Evolutionary conservation across 2,113 vertebrate genomes (phyloP).

Genomic region (Nematolebias whitei): DNA sequence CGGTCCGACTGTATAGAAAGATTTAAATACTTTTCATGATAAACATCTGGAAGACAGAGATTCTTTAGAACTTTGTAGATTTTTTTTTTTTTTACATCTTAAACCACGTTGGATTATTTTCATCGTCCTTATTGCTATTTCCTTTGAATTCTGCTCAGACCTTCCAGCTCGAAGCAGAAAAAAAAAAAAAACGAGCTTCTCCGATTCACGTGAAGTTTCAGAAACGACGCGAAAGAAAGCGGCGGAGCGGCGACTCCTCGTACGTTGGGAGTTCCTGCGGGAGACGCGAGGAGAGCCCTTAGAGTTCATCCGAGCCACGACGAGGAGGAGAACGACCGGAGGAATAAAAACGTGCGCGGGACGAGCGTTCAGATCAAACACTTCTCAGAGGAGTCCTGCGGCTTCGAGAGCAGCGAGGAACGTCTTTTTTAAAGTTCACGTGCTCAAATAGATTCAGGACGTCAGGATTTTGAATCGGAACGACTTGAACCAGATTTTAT

Average conservation of each 20-base stretch:
- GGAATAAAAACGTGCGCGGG: too few species aligned
- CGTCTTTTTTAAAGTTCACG: too few species aligned
- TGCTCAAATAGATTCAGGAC: too few species aligned
- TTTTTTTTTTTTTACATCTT: slow-evolving; percentile 69
- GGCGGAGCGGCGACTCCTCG: too few species aligned
- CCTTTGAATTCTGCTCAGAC: slow-evolving; percentile 34
- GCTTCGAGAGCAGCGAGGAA: too few species aligned
- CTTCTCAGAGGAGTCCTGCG: too few species aligned
- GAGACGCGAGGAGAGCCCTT: slow-evolving; percentile 77
- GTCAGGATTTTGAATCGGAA: too few species aligned
- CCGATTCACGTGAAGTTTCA: too few species aligned
- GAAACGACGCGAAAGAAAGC: slow-evolving; percentile 26
- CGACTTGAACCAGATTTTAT: too few species aligned
- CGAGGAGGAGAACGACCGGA: too few species aligned
- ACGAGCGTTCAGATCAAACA: too few species aligned
- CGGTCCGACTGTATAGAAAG: slow-evolving; percentile 77
- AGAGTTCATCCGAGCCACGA: slow-evolving; percentile 67
- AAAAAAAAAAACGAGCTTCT: too few species aligned
- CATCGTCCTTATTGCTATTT: slow-evolving; percentile 82
- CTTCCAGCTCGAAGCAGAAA: slow-evolving; percentile 12
- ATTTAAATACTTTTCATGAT: slow-evolving; percentile 77
- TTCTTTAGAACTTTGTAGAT: slow-evolving; percentile 81
- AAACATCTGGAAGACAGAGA: slow-evolving; percentile 86
- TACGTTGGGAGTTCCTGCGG: slow-evolving; percentile 53
- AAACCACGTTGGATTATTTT: slow-evolving; percentile 74